Percentiles rank a stretch among this genome's conserved stretches.
Conservation (phyloP, 2,797 vertebrate species). For the Silurus aristotelis region DNA sequence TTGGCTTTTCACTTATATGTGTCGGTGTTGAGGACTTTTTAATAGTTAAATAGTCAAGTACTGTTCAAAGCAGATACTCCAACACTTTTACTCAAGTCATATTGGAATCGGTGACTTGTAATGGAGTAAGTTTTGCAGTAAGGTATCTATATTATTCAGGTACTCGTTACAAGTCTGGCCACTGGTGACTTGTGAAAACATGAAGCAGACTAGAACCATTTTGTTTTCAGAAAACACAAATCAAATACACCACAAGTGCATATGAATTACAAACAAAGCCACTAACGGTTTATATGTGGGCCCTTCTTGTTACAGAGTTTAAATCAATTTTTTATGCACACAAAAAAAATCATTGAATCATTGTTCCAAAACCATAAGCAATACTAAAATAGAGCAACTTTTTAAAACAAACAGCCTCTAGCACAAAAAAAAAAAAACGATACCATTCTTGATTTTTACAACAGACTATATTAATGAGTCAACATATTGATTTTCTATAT, state of each 20-base stretch:
- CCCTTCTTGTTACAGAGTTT: background rate
- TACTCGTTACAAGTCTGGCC: too few relatives aligned
- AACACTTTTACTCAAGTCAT: too few relatives aligned
- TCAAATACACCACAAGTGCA: background rate
- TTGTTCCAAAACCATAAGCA: background rate
- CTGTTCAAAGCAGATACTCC: too few relatives aligned
- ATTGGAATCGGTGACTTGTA: too few relatives aligned
- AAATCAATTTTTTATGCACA: background rate
- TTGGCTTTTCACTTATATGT: too few relatives aligned
- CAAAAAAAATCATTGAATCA: background rate
- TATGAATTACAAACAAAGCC: background rate
- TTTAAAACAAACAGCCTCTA: background rate
- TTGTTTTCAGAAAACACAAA: background rate
- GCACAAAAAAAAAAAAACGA: background rate
- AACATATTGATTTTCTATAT: background rate
- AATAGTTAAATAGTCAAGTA: too few relatives aligned
- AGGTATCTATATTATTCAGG: too few relatives aligned
- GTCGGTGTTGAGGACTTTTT: too few relatives aligned
- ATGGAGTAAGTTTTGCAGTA: too few relatives aligned
- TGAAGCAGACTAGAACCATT: background rate
- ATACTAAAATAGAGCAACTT: background rate
- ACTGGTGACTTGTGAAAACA: background rate
- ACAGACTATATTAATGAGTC: background rate
- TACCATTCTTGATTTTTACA: background rate
- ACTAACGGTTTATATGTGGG: background rate